phyloP scores from a whole-genome alignment of 2,888 invertebrate genomes.

The Zootermopsis nevadensis region DNA sequence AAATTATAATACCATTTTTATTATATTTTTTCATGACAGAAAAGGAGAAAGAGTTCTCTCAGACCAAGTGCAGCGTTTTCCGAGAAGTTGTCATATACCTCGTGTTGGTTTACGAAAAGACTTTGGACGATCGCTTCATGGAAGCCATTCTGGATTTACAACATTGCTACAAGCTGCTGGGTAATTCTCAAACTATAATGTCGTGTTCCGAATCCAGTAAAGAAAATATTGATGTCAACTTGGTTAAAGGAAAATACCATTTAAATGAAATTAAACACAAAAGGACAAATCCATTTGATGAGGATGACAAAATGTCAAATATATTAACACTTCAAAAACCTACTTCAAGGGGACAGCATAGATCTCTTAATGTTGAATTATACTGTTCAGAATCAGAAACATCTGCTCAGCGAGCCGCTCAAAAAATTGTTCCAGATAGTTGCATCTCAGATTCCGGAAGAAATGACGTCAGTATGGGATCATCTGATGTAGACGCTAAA shows the following conservation, averaged over 20 bases:
- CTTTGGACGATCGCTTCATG: constrained; percentile 27
- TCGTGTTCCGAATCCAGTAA: not conserved
- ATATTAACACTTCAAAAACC: no score
- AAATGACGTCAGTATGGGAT: no score
- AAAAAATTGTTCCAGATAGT: no score
- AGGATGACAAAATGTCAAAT: no score
- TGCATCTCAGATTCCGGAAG: no score
- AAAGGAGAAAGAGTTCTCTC: constrained; percentile 46
- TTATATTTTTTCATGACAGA: constrained; percentile 31
- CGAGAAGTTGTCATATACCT: constrained; percentile 43
- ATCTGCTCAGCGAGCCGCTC: no score
- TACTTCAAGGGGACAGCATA: no score
- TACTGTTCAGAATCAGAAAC: no score
- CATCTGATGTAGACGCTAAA: no score
- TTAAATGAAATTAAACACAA: not conserved
- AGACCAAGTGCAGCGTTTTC: constrained; percentile 44
- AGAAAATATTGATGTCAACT: not conserved
- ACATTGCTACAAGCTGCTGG: not conserved
- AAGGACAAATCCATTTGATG: not conserved
- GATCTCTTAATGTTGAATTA: no score
- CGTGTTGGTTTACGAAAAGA: constrained; percentile 47
- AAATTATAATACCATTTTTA: not conserved
- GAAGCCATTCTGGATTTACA: constrained; percentile 39
- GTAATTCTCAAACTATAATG: not conserved
- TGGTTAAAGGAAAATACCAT: not conserved